These are phyloP conservation scores for Cotesia congregata DNA, from an alignment of 2,888 invertebrate species.

Conservation along the genomic window DNA sequence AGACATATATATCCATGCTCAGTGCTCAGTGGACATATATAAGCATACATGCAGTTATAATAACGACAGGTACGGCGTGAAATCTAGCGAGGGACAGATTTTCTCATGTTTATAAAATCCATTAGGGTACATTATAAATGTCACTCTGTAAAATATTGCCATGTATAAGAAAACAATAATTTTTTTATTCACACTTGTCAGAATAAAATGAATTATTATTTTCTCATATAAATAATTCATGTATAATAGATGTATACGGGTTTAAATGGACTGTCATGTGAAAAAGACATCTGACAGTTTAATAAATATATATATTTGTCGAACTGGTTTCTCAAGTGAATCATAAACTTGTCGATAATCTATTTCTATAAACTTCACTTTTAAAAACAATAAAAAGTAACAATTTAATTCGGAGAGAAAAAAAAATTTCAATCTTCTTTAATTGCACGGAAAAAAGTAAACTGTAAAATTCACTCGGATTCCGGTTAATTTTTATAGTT, in stretches of 20 bases:
- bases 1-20: background rate
- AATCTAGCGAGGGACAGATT: background rate
- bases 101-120: background rate
- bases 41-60: background rate
- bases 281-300: background rate
- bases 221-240: background rate
- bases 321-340: background rate
- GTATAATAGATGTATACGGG: background rate
- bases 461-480: too few species aligned
- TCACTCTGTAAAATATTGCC: background rate
- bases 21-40: background rate
- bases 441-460: too few species aligned
- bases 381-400: too few species aligned
- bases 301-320: background rate
- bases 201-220: background rate
- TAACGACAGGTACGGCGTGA: background rate
- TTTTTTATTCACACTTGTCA: background rate
- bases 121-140: background rate
- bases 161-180: background rate
- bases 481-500: too few species aligned
- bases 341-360: background rate
- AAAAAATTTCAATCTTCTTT: too few species aligned
- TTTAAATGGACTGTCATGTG: background rate
- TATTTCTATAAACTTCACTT: background rate
- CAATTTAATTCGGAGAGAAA: too few species aligned